phyloP scores from a whole-genome alignment of 2,888 invertebrate genomes.

The Megalurothrips usitatus region DNA sequence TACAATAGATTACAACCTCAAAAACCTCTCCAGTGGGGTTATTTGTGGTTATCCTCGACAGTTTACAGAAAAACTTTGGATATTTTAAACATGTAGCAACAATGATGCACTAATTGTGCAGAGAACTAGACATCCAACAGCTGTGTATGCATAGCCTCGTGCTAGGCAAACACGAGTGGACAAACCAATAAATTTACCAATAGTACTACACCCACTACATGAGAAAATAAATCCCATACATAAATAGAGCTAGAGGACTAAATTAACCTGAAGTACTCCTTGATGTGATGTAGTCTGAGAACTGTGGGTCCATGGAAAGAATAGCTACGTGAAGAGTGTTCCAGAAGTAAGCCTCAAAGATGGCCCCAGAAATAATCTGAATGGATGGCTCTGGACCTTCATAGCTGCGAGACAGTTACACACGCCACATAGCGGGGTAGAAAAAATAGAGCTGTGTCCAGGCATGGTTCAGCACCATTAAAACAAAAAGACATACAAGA shows the following conservation, averaged over 20 bases:
- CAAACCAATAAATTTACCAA: neutral
- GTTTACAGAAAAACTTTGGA: neutral
- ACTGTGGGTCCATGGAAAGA: neutral
- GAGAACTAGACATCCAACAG: neutral
- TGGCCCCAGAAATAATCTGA: neutral
- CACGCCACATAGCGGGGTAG: neutral
- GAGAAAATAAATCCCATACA: constrained; percentile 13
- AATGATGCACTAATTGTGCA: constrained; percentile 4
- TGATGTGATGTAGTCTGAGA: neutral
- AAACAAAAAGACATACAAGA: too few relatives aligned
- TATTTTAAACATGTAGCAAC: neutral
- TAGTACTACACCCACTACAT: neutral
- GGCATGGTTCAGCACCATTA: neutral
- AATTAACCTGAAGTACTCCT: constrained; percentile 9
- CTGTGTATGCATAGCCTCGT: neutral
- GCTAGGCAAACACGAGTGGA: constrained; percentile 11
- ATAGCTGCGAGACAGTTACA: neutral
- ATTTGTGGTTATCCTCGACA: neutral
- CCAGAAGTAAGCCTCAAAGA: neutral
- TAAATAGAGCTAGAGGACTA: constrained; percentile 12
- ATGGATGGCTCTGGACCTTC: neutral
- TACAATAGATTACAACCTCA: neutral
- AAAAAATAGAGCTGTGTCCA: neutral
- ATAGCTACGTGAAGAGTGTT: neutral
- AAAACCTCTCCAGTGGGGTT: neutral